These are phyloP conservation scores for Hemiscyllium ocellatum DNA, from an alignment of 2,113 vertebrate genomes.

Conservation along the genomic window DNA sequence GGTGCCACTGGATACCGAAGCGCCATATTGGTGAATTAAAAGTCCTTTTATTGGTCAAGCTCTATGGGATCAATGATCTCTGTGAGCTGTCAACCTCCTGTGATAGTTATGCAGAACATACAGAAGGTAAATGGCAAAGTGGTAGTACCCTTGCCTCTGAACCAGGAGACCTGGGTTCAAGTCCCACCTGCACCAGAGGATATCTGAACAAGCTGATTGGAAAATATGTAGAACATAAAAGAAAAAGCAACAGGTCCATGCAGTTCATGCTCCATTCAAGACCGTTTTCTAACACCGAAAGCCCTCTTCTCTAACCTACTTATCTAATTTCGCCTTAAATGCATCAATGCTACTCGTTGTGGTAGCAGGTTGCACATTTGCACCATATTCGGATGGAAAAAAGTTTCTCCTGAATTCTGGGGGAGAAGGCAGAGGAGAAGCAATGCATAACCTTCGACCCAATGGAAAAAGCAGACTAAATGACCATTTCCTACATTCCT, in stretches of 20 bases:
- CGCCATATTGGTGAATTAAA: neutral
- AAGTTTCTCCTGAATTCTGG: neutral
- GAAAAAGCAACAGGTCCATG: neutral
- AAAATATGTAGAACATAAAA: no score
- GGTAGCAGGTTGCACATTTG: neutral
- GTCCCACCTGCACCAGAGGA: no score
- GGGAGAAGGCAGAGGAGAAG: no score
- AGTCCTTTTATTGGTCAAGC: neutral
- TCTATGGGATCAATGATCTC: neutral
- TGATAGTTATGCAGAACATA: neutral
- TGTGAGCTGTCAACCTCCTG: neutral
- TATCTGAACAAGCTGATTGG: no score
- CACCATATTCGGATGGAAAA: neutral
- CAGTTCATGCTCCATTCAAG: no score
- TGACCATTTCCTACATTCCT: neutral
- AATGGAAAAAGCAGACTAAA: no score
- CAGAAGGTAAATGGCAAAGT: neutral
- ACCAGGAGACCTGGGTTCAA: no score
- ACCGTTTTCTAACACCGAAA: neutral
- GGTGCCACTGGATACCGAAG: neutral
- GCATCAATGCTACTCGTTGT: no score
- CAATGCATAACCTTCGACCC: no score
- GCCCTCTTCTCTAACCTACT: neutral
- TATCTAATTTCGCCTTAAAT: neutral
- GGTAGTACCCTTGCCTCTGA: no score